Evolutionary conservation across 2,797 vertebrate genomes (phyloP).

Genomic region (Melanotaenia maccullochi): DNA sequence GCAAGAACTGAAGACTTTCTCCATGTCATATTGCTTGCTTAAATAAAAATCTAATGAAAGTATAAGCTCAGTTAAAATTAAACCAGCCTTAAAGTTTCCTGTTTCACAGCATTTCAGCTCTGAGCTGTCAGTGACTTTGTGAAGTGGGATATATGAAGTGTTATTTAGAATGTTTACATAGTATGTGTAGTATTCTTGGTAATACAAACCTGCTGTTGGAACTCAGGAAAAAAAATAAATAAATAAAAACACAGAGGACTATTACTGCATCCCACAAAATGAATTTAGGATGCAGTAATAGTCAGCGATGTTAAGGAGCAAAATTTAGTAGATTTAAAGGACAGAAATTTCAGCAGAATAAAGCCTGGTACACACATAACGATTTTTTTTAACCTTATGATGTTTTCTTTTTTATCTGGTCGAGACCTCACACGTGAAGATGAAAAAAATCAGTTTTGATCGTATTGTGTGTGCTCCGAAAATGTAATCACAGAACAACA

Average conservation of each 20-base stretch:
- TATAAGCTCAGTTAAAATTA: conserved; percentile 70
- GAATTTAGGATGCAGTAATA: conserved; percentile 7
- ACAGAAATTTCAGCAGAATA: conserved; percentile 3
- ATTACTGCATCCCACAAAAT: conserved; percentile 11
- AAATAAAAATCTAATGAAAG: conserved; percentile 63
- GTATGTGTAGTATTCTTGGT: conserved; percentile 67
- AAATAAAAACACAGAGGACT: conserved; percentile 1
- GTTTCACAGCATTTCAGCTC: conserved; percentile 65
- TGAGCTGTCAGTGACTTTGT: conserved; percentile 64
- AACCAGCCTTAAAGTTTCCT: conserved; percentile 65
- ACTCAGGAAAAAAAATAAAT: conserved; percentile 42
- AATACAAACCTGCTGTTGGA: conserved; percentile 39
- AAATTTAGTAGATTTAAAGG: conserved; percentile 12
- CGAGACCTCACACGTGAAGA: too few relatives aligned
- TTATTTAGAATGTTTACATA: conserved; percentile 66
- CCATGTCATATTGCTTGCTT: conserved; percentile 38
- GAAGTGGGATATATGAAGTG: conserved; percentile 61
- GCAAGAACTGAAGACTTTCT: conserved; percentile 30
- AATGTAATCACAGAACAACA: too few relatives aligned
- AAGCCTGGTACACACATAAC: too few relatives aligned
- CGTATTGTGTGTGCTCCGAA: too few relatives aligned
- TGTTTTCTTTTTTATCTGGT: too few relatives aligned
- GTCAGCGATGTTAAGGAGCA: neutral
- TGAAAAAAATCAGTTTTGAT: too few relatives aligned
- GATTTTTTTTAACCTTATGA: too few relatives aligned